phyloP scores from a whole-genome alignment of 1,140 invertebrate species.

The Chrysopa pallens region DNA sequence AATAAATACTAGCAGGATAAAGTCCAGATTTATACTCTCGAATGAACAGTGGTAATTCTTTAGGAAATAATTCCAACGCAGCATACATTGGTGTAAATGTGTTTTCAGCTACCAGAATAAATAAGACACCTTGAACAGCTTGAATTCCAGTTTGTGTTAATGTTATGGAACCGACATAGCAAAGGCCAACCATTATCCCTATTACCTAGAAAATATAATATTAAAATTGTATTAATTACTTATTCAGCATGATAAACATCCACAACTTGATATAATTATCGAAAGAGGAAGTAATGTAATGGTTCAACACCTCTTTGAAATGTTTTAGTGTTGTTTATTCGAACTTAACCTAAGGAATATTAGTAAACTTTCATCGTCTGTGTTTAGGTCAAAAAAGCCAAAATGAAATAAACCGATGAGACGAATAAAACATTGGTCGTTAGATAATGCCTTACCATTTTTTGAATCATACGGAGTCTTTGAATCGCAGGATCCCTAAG shows the following conservation, averaged over 20 bases:
- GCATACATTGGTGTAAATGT: conserved; percentile 76
- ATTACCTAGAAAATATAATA: conserved; percentile 31
- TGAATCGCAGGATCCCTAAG: conserved; percentile 55
- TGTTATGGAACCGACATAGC: conserved; percentile 49
- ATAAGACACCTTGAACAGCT: conserved; percentile 63
- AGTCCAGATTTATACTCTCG: conserved; percentile 60
- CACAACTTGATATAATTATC: no score
- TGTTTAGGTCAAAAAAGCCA: no score
- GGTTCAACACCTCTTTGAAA: no score
- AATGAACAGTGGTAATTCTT: conserved; percentile 56
- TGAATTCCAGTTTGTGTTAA: conserved; percentile 58
- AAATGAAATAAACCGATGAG: no score
- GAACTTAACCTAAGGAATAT: no score
- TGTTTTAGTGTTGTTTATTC: no score
- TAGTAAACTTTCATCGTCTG: no score
- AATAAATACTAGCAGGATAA: conserved; percentile 55
- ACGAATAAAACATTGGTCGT: no score
- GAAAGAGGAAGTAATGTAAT: no score
- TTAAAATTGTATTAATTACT: background rate
- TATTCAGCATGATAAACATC: background rate
- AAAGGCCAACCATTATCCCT: conserved; percentile 56
- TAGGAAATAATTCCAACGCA: conserved; percentile 57
- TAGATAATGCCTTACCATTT: conserved; percentile 57
- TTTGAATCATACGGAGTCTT: conserved; percentile 48
- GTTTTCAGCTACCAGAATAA: conserved; percentile 72